phyloP scores from a whole-genome alignment of 2,113 vertebrate genomes.

The Crotalus viridis region DNA sequence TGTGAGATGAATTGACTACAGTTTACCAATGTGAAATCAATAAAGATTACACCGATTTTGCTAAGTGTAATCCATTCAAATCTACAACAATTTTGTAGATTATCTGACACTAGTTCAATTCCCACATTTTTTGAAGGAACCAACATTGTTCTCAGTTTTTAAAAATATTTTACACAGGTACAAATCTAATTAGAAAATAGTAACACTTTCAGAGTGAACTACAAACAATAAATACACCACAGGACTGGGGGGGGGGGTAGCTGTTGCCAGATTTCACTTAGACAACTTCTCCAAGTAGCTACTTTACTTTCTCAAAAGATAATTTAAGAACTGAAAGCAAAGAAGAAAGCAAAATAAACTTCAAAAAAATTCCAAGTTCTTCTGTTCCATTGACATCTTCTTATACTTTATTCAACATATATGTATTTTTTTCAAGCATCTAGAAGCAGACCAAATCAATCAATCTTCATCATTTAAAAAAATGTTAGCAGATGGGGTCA shows the following conservation, averaged over 20 bases:
- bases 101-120: neutral
- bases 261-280: neutral
- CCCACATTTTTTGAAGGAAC: neutral
- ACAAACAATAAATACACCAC: neutral
- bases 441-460: neutral
- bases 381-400: neutral
- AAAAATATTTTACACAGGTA: neutral
- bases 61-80: neutral
- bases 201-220: neutral
- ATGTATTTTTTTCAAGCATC: neutral
- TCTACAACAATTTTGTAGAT: neutral
- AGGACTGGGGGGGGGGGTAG: neutral
- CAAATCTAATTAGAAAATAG: neutral
- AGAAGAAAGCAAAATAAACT: neutral
- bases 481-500: neutral
- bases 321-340: neutral
- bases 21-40: neutral
- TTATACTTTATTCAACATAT: neutral
- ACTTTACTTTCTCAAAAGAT: neutral
- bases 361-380: neutral
- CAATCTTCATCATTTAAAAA: neutral
- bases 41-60: neutral
- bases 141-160: neutral
- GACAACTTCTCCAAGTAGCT: neutral
- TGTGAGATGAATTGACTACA: neutral